phyloP scores from a whole-genome alignment of 2,113 vertebrate species.

The Terrapene triunguis region DNA sequence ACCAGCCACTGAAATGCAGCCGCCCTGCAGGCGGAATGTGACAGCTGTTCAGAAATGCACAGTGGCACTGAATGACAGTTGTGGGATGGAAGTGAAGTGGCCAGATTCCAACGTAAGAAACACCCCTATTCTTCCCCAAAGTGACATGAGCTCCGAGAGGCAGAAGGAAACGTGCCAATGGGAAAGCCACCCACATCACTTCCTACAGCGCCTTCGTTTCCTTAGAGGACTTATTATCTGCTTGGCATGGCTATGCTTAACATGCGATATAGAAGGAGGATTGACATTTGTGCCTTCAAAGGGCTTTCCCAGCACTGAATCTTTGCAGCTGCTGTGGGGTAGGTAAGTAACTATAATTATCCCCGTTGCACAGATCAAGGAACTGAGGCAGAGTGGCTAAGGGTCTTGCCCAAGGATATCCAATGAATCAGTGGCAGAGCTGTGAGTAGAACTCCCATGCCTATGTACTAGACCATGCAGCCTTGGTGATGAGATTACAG shows the following conservation, averaged over 20 bases:
- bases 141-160: neutral
- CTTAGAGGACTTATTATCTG: neutral
- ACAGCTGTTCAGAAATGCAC: neutral
- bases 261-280: neutral
- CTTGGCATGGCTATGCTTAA: neutral
- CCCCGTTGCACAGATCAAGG: neutral
- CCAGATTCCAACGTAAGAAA: neutral
- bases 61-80: neutral
- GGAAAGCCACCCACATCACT: neutral
- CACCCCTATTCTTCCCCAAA: neutral
- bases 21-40: neutral
- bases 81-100: neutral
- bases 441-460: neutral
- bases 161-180: neutral
- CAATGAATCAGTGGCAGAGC: neutral
- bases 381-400: neutral
- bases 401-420: neutral
- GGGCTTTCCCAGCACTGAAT: too few relatives aligned
- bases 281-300: neutral
- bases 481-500: neutral
- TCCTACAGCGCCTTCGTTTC: neutral
- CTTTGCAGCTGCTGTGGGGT: neutral
- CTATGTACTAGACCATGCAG: neutral
- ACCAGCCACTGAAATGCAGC: neutral
- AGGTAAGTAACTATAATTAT: neutral